Evolutionary conservation across 2,113 vertebrate genomes (phyloP).

Genomic region (Leptobrachium ailaonicum): DNA sequence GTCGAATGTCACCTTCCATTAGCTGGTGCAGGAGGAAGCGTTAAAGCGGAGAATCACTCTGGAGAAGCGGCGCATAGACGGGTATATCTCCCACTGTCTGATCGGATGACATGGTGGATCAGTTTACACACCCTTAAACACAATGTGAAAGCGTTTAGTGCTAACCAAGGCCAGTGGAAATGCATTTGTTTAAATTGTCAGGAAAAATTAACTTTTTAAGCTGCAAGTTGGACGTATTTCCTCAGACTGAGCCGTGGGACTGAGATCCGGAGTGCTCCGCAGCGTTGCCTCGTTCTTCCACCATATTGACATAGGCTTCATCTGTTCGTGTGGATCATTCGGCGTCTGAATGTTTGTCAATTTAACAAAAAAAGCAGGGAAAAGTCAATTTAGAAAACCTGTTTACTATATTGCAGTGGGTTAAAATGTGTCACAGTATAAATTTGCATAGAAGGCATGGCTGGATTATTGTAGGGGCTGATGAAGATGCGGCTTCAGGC

Average conservation of each 20-base stretch:
- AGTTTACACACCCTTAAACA: slow-evolving; percentile 37
- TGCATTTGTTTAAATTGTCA: slow-evolving; percentile 48
- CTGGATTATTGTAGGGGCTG: too few species aligned
- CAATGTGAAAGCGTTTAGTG: slow-evolving; percentile 44
- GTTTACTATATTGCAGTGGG: too few species aligned
- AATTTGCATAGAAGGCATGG: too few species aligned
- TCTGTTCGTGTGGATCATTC: too few species aligned
- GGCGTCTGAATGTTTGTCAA: too few species aligned
- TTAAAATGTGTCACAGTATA: too few species aligned
- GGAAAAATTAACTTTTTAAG: slow-evolving; percentile 35
- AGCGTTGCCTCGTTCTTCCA: too few species aligned
- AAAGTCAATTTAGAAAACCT: too few species aligned
- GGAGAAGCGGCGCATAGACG: neutral
- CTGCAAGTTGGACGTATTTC: slow-evolving; percentile 7
- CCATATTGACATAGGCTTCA: too few species aligned
- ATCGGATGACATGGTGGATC: slow-evolving; percentile 37
- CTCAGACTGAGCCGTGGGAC: neutral
- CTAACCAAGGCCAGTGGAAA: slow-evolving; percentile 35
- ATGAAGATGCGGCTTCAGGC: too few species aligned
- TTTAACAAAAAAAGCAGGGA: too few species aligned
- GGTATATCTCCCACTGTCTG: slow-evolving; percentile 24
- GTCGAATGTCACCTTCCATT: slow-evolving; percentile 36
- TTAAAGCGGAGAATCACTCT: slow-evolving; percentile 15
- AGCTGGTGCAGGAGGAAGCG: slow-evolving; percentile 16
- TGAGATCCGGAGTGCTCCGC: neutral